Percentiles rank a stretch among this genome's conserved stretches.
Evolutionary conservation across 2,888 invertebrate genomes (phyloP).

Genomic region (Drosophila eohydei): DNA sequence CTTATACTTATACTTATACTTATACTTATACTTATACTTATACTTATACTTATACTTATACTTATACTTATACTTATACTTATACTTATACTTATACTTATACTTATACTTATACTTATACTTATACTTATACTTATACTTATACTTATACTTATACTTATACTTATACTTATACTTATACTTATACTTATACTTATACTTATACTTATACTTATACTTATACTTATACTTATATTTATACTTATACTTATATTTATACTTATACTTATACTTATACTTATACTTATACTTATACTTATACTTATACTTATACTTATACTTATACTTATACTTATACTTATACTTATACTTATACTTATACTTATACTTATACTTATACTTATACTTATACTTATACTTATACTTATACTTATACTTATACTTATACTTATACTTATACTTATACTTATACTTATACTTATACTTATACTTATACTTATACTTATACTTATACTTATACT

Average conservation of each 20-base stretch:
- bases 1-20: slow-evolving; percentile 5
- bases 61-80: slow-evolving; percentile 8
- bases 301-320: slow-evolving; percentile 9
- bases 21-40: slow-evolving; percentile 7
- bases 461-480: not conserved
- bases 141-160: not conserved
- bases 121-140: slow-evolving; percentile 4
- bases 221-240: slow-evolving; percentile 12
- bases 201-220: slow-evolving; percentile 7
- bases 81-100: slow-evolving; percentile 2
- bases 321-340: slow-evolving; percentile 11
- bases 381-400: slow-evolving; percentile 10
- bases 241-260: slow-evolving; percentile 12
- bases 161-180: slow-evolving; percentile 9
- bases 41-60: slow-evolving; percentile 8
- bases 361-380: slow-evolving; percentile 12
- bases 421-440: slow-evolving; percentile 10
- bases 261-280: slow-evolving; percentile 6
- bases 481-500: slow-evolving; percentile 5
- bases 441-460: slow-evolving; percentile 9
- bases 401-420: slow-evolving; percentile 8
- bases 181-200: slow-evolving; percentile 2
- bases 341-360: slow-evolving; percentile 10
- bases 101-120: slow-evolving; percentile 1
- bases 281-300: slow-evolving; percentile 12